Evolutionary conservation across 2,888 invertebrate genomes (phyloP).

Genomic region (Torymus auratus): DNA sequence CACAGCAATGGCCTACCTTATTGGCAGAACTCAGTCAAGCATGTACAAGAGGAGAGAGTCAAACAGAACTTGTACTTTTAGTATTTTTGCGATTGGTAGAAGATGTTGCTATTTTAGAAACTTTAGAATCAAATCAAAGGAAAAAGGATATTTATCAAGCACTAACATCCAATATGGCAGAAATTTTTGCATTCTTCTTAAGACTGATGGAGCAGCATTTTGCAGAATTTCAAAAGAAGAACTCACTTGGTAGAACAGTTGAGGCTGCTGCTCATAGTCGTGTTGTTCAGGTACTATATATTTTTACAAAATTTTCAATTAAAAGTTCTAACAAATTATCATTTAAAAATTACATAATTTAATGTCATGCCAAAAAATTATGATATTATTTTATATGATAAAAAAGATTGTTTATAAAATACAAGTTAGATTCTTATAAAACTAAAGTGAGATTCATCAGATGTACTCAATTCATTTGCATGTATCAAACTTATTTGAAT

Average conservation of each 20-base stretch:
- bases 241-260: constrained; percentile 81
- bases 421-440: too few relatives aligned
- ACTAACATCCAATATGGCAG: constrained; percentile 90
- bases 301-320: constrained; percentile 6
- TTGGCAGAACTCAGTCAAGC: constrained; percentile 89
- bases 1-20: constrained; percentile 95
- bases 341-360: constrained; percentile 4
- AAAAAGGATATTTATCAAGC: constrained; percentile 94
- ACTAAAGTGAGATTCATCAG: too few relatives aligned
- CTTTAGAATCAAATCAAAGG: constrained; percentile 90
- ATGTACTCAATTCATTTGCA: too few relatives aligned
- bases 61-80: constrained; percentile 92
- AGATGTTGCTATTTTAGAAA: constrained; percentile 94
- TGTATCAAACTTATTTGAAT: too few relatives aligned
- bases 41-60: constrained; percentile 89
- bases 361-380: too few relatives aligned
- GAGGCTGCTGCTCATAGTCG: constrained; percentile 86
- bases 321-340: neutral
- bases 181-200: constrained; percentile 91
- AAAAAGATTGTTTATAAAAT: too few relatives aligned
- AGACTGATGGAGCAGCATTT: constrained; percentile 89
- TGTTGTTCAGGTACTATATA: constrained; percentile 82
- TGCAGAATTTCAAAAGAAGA: constrained; percentile 84
- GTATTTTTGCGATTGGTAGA: constrained; percentile 94
- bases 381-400: too few relatives aligned